Conservation (phyloP, 53 echinoderm and acorn worm species). For the Actinopyga echinites region DNA sequence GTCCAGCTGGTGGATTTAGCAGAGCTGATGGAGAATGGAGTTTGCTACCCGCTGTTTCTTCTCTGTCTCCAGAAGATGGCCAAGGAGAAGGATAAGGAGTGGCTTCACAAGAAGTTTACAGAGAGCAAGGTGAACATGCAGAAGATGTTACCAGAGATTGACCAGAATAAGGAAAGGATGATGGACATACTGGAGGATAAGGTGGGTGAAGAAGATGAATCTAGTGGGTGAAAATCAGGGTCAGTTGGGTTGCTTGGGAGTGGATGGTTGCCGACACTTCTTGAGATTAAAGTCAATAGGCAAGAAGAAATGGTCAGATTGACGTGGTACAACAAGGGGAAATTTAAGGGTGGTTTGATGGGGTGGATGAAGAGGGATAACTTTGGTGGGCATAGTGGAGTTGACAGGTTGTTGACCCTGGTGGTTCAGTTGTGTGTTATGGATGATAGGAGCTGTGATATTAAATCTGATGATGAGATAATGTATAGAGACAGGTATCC, state of each 20-base stretch:
- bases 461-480: too few relatives aligned
- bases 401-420: too few relatives aligned
- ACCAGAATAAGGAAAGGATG: conserved; percentile 95
- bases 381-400: too few relatives aligned
- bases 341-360: too few relatives aligned
- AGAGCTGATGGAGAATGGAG: conserved; percentile 82
- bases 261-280: neutral
- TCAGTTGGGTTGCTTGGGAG: neutral
- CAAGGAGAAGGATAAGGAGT: conserved; percentile 84
- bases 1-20: conserved; percentile 69
- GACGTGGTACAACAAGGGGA: too few relatives aligned
- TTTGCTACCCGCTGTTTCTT: conserved; percentile 91
- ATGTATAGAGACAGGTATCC: too few relatives aligned
- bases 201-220: conserved; percentile 44
- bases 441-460: too few relatives aligned
- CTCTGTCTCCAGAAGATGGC: conserved; percentile 82
- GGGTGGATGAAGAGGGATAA: too few relatives aligned
- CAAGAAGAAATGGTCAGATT: too few relatives aligned
- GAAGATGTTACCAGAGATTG: conserved; percentile 92
- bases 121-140: conserved; percentile 92
- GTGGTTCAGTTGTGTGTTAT: too few relatives aligned
- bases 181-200: conserved; percentile 98
- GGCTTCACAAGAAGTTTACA: conserved; percentile 65
- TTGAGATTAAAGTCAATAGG: too few relatives aligned
- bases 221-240: neutral